These are phyloP conservation scores for Nycticebus coucang DNA, from an alignment of 2,113 vertebrate genomes.

Conservation along the genomic window DNA sequence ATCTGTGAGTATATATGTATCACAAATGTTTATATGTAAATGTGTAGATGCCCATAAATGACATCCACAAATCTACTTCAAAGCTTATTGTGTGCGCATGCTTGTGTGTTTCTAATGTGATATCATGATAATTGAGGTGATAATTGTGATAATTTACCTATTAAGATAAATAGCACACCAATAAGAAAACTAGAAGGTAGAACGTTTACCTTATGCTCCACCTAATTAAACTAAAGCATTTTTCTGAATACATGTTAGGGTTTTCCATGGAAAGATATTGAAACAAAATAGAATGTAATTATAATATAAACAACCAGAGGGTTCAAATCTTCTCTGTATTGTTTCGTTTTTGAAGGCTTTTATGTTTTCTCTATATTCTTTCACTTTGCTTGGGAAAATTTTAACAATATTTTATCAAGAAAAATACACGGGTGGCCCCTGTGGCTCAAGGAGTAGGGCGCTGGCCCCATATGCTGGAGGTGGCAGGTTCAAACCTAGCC, in stretches of 20 bases:
- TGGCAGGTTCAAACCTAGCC: too few species aligned
- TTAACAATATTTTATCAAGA: constrained; percentile 35
- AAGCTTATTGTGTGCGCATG: not conserved
- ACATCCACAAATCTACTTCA: not conserved
- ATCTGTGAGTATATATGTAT: too few species aligned
- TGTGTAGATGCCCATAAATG: not conserved
- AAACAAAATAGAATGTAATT: not conserved
- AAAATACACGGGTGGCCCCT: too few species aligned
- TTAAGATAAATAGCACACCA: not conserved
- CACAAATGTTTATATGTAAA: too few species aligned
- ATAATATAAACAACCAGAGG: not conserved
- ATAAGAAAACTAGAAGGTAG: not conserved
- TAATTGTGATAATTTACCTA: not conserved
- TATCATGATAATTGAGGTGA: too few species aligned
- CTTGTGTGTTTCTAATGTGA: not conserved
- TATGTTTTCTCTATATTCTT: not conserved
- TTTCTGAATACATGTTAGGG: not conserved
- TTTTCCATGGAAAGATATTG: not conserved
- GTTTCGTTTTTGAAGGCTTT: not conserved
- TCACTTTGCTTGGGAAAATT: not conserved
- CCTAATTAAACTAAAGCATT: constrained; percentile 16
- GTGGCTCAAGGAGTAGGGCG: too few species aligned
- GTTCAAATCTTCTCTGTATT: not conserved
- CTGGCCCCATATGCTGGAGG: too few species aligned
- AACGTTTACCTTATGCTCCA: not conserved